phyloP scores from a whole-genome alignment of 2,113 vertebrate genomes.

The Spea bombifrons region DNA sequence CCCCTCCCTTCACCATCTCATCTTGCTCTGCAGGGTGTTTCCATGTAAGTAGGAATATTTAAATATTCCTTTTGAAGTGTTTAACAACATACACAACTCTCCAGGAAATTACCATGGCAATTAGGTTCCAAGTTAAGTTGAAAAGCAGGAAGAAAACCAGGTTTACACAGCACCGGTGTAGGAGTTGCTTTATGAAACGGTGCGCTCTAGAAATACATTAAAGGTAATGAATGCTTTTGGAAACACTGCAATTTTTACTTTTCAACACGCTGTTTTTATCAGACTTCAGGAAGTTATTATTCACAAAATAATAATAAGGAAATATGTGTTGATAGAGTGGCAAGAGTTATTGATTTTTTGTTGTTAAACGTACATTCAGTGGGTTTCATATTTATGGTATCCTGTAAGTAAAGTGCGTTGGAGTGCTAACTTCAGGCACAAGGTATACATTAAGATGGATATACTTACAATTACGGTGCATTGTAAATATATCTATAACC shows the following conservation, averaged over 20 bases:
- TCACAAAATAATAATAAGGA: constrained; percentile 11
- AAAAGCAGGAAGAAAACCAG: not conserved
- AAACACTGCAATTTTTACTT: not conserved
- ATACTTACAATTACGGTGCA: too few species aligned
- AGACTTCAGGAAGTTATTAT: constrained; percentile 1
- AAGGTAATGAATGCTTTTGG: constrained; percentile 9
- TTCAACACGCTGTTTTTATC: constrained; percentile 1
- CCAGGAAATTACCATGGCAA: not conserved
- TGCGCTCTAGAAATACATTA: not conserved
- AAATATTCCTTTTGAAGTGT: not conserved
- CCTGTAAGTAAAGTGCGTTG: not conserved
- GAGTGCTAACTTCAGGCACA: not conserved
- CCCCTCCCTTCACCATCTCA: too few species aligned
- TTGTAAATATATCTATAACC: too few species aligned
- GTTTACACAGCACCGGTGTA: not conserved
- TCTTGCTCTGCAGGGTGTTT: too few species aligned
- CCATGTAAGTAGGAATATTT: not conserved
- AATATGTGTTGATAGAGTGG: constrained; percentile 20
- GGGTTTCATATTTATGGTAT: not conserved
- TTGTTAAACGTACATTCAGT: constrained; percentile 11
- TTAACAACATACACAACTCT: not conserved
- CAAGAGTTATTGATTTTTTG: constrained; percentile 10
- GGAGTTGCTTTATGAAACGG: not conserved
- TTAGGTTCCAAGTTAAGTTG: not conserved
- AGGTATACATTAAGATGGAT: not conserved